Evolutionary conservation across 2,797 vertebrate genomes (phyloP).

Genomic region (Acanthopagrus latus): DNA sequence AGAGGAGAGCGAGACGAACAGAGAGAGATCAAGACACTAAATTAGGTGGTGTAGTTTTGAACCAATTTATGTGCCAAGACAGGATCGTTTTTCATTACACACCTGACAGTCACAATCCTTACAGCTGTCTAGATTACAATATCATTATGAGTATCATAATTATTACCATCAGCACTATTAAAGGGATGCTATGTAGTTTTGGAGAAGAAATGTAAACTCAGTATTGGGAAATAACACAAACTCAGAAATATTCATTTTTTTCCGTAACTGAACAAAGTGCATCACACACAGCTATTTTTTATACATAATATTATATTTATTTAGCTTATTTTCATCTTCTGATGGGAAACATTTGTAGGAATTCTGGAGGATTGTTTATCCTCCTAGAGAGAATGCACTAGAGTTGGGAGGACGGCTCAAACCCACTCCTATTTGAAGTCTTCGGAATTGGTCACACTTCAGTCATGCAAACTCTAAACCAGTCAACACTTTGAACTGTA

Average conservation of each 20-base stretch:
- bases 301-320: not conserved
- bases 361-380: too few species aligned
- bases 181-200: too few species aligned
- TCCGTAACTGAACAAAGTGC: not conserved
- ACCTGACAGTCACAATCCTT: slow-evolving; percentile 22
- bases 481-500: slow-evolving; percentile 22
- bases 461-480: slow-evolving; percentile 15
- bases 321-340: not conserved
- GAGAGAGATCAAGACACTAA: slow-evolving; percentile 47
- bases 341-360: too few species aligned
- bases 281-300: not conserved
- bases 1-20: slow-evolving; percentile 13
- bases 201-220: too few species aligned
- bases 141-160: slow-evolving; percentile 2
- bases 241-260: too few species aligned
- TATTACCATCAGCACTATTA: not conserved
- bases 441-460: slow-evolving; percentile 11
- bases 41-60: slow-evolving; percentile 49
- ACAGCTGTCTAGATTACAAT: slow-evolving; percentile 16
- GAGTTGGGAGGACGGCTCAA: not conserved
- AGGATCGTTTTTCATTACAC: slow-evolving; percentile 27
- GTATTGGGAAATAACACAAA: too few species aligned
- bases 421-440: not conserved
- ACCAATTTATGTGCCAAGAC: slow-evolving; percentile 31
- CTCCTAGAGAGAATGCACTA: not conserved